Percentiles rank a stretch among this genome's conserved stretches.
phyloP scores from a whole-genome alignment of 37 sponge, comb jelly and placozoan genomes.

The Ianthella basta region DNA sequence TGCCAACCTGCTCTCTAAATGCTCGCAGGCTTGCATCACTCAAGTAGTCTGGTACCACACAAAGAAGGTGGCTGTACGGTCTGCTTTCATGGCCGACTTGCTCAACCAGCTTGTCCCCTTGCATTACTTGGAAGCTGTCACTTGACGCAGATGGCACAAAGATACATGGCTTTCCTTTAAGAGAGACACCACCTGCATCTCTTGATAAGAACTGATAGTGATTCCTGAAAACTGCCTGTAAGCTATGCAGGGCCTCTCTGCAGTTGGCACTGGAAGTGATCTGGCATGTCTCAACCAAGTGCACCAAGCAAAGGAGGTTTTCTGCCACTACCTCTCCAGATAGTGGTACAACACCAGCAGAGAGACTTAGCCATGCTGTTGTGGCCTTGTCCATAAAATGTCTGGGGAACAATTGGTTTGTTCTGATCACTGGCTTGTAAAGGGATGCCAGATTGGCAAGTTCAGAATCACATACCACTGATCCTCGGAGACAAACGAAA shows the following conservation, averaged over 20 bases:
- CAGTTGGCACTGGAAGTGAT: neutral
- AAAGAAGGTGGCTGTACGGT: neutral
- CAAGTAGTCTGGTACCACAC: neutral
- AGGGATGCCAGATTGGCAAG: neutral
- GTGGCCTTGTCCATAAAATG: no score
- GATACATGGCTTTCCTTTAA: neutral
- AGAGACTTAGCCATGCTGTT: no score
- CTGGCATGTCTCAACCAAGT: neutral
- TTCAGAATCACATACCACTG: neutral
- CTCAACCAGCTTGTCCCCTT: constrained; percentile 20
- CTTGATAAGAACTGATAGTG: constrained; percentile 14
- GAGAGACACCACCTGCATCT: neutral
- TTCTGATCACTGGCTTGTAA: neutral
- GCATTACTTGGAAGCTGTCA: neutral
- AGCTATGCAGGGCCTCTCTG: neutral
- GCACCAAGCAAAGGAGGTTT: neutral
- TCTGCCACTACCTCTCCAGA: neutral
- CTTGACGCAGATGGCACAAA: constrained; percentile 6
- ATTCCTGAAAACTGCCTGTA: neutral
- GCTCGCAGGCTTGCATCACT: neutral
- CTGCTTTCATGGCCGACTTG: constrained; percentile 1
- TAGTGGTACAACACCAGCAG: neutral
- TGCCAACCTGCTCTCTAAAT: constrained; percentile 12
- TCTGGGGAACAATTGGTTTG: no score
- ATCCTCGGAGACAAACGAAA: constrained; percentile 12